Evolutionary conservation across 2,888 invertebrate species (phyloP).

Genomic region (Opisthograptis luteolata): DNA sequence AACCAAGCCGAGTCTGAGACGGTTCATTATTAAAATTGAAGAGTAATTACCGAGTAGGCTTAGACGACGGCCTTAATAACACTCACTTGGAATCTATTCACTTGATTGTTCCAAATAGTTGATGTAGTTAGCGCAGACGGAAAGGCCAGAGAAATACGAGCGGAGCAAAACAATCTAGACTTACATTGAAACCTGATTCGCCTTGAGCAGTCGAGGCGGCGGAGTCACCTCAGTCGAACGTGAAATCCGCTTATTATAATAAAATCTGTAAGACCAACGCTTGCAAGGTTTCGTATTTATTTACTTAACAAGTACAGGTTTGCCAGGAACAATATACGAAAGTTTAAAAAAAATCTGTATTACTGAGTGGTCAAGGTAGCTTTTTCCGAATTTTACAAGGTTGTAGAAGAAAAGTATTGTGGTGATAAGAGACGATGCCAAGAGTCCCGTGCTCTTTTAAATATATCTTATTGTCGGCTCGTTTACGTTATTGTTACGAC

Average conservation of each 20-base stretch:
- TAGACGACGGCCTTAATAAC: conserved; percentile 11
- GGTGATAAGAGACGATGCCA: conserved; percentile 13
- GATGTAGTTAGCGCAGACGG: conserved; percentile 29
- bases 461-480: conserved; percentile 4
- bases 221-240: conserved; percentile 44
- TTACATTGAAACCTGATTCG: conserved; percentile 73
- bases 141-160: conserved; percentile 63
- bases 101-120: conserved; percentile 15
- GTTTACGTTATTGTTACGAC: conserved; percentile 12
- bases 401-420: conserved; percentile 11
- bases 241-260: conserved; percentile 73
- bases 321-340: background rate
- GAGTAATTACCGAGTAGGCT: conserved; percentile 17
- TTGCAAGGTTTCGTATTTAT: conserved; percentile 58
- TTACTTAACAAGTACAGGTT: conserved; percentile 1
- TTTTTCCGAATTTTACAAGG: conserved; percentile 24
- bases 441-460: conserved; percentile 6
- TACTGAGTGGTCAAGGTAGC: conserved; percentile 7
- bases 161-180: conserved; percentile 65
- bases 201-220: conserved; percentile 53
- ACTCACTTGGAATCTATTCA: conserved; percentile 26
- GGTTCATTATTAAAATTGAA: conserved; percentile 34
- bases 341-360: conserved; percentile 1
- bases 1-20: conserved; percentile 23
- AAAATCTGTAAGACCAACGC: conserved; percentile 54